Conservation (phyloP, 2,113 vertebrate species). For the Etheostoma spectabile region DNA sequence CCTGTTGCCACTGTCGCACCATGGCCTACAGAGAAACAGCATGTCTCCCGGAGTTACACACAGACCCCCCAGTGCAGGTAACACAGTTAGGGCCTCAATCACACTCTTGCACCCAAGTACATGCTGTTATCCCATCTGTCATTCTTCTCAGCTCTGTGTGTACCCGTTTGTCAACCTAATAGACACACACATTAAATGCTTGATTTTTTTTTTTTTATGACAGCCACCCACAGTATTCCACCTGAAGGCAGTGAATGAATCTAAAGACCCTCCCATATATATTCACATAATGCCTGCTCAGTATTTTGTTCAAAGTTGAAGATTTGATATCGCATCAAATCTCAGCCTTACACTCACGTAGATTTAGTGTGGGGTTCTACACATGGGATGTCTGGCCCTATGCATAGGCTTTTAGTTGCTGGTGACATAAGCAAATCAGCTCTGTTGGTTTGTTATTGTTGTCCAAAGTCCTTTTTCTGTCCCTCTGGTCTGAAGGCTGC, state of each 20-base stretch:
- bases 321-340: slow-evolving; percentile 49
- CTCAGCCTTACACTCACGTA: slow-evolving; percentile 21
- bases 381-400: slow-evolving; percentile 54
- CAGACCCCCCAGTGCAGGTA: slow-evolving; percentile 99
- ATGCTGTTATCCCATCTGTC: slow-evolving; percentile 51
- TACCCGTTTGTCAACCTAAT: slow-evolving; percentile 40
- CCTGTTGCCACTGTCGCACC: slow-evolving; percentile 96
- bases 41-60: slow-evolving; percentile 98
- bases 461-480: slow-evolving; percentile 73
- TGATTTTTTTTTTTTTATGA: slow-evolving; percentile 42
- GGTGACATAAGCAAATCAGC: slow-evolving; percentile 73
- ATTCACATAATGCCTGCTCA: slow-evolving; percentile 42
- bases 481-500: slow-evolving; percentile 67
- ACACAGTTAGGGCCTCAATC: slow-evolving; percentile 83
- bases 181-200: slow-evolving; percentile 40
- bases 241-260: slow-evolving; percentile 45
- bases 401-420: slow-evolving; percentile 54
- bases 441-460: slow-evolving; percentile 81
- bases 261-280: slow-evolving; percentile 14
- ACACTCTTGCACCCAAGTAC: slow-evolving; percentile 47
- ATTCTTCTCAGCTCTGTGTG: slow-evolving; percentile 15
- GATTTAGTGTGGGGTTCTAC: slow-evolving; percentile 59
- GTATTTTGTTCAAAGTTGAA: slow-evolving; percentile 49
- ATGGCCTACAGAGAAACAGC: slow-evolving; percentile 98
- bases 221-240: slow-evolving; percentile 39